These are phyloP conservation scores for Ostrea edulis DNA, from an alignment of 1,140 invertebrate genomes.

Conservation along the genomic window DNA sequence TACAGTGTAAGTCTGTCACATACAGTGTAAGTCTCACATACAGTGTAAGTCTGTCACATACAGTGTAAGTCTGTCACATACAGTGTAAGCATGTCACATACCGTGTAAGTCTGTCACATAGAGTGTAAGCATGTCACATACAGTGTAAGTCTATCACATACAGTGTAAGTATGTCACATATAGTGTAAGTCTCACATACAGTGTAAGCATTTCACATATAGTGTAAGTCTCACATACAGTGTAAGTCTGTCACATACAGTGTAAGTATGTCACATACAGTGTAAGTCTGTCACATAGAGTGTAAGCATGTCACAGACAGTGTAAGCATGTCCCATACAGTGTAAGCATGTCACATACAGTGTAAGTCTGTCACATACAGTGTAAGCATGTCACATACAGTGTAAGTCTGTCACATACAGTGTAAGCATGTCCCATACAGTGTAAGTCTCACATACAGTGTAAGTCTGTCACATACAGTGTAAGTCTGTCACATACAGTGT, in stretches of 20 bases:
- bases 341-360: constrained; percentile 54
- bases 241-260: constrained; percentile 55
- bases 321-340: constrained; percentile 54
- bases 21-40: too few relatives aligned
- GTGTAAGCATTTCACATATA: too few relatives aligned
- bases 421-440: constrained; percentile 54
- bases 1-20: constrained; percentile 55
- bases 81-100: constrained; percentile 54
- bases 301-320: constrained; percentile 55
- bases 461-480: constrained; percentile 55
- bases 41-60: constrained; percentile 55
- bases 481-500: constrained; percentile 55
- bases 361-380: constrained; percentile 55
- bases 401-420: constrained; percentile 55
- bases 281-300: too few relatives aligned
- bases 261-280: constrained; percentile 55
- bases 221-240: too few relatives aligned
- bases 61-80: constrained; percentile 55
- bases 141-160: too few relatives aligned
- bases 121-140: constrained; percentile 54
- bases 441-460: too few relatives aligned
- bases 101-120: constrained; percentile 54
- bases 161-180: constrained; percentile 60
- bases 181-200: too few relatives aligned
- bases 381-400: constrained; percentile 54